Evolutionary conservation across 2,888 invertebrate genomes (phyloP).

Genomic region (Heteropelma amictum): DNA sequence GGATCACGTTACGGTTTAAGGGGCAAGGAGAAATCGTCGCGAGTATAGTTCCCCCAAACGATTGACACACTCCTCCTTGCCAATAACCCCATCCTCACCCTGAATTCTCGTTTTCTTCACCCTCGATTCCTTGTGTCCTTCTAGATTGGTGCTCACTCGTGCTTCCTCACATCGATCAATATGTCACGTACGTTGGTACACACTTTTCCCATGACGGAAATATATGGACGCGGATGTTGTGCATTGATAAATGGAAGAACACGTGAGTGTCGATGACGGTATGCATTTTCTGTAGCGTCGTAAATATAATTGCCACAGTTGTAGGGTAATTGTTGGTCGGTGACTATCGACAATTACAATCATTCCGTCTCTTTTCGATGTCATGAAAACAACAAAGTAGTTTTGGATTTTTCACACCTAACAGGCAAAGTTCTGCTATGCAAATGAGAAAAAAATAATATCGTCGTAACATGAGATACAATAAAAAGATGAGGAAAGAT

Average conservation of each 20-base stretch:
- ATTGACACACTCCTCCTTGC: constrained; percentile 68
- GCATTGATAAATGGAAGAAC: neutral
- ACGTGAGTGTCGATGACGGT: neutral
- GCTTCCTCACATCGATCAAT: constrained; percentile 1
- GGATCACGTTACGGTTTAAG: constrained; percentile 66
- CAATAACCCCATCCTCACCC: constrained; percentile 66
- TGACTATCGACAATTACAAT: too few species aligned
- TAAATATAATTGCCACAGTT: too few species aligned
- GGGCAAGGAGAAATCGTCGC: constrained; percentile 41
- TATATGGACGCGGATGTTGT: constrained; percentile 14
- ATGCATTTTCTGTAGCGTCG: neutral
- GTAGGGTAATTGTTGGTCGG: too few species aligned
- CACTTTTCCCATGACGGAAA: neutral
- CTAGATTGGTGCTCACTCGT: neutral
- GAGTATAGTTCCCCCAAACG: constrained; percentile 54
- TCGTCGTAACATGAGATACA: neutral
- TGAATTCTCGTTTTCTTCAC: constrained; percentile 49
- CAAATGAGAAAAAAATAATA: neutral
- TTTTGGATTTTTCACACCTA: too few species aligned
- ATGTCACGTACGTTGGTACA: constrained; percentile 14
- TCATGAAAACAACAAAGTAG: neutral
- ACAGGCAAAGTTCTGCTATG: neutral
- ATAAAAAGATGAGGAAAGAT: neutral
- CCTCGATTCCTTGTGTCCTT: constrained; percentile 50
- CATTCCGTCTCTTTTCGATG: too few species aligned